Evolutionary conservation across 2,888 invertebrate species (phyloP), one percentile per base, ranked within the genome.

Genomic region (Plebejus argus): DNA sequence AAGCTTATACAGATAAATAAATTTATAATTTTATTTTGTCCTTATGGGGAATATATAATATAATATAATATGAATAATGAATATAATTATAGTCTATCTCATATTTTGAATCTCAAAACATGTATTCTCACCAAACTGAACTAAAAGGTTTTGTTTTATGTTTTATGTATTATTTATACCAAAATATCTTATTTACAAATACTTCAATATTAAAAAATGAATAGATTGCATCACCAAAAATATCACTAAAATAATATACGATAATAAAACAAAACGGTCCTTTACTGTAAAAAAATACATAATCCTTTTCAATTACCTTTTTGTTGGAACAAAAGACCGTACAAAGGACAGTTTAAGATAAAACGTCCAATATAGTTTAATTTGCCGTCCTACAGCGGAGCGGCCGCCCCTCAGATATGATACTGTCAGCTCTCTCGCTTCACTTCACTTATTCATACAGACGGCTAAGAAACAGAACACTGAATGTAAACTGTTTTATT

Each of bases 331-430:
- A 39, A 77, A 53, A 77, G 81, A 81, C 76, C 80, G 82, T 83
- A 84, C 87, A 89, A 88, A 90, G 88, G 89, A 90, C 23, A 76
- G 76, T 66, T 28, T 45, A 45, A 66, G 61, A 66, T 53, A 28
- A 89, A 89, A 88, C 86, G 89, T 91, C 90, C 90, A 92, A 93
- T 93, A 93, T 91, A 92, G 89, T 92, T 91, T 89, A 87, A 92
- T 92, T 91, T 90, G 86, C 83, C 87, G 90, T 89, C 90, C 88
- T 87, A 86, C 83, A 81, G 84, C 82, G 83, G 83, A 85, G 83
- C 84, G 28, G 58, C 84, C 81, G 85, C 80, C 83, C 82, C 80
- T 82, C 83, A 86, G 88, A 89, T 89, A 89, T 89, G 90, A 91
- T 91, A 91, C 90, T 90, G 91, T 91, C 91, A 88, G 87, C 84